Conservation (phyloP, 2,797 vertebrate genomes). For the Gephyroberyx darwinii region DNA sequence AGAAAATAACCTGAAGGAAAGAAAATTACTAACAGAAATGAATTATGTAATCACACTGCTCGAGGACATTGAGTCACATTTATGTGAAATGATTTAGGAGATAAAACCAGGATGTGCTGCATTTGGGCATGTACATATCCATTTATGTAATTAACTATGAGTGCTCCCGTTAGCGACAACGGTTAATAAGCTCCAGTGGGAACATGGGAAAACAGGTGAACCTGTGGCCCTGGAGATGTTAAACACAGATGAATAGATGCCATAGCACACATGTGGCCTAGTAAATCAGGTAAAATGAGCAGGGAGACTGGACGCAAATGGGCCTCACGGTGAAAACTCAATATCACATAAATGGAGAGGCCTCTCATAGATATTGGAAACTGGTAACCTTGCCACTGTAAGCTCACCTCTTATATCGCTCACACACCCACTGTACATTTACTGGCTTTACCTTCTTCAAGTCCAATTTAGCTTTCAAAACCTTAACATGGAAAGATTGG, state of each 20-base stretch:
- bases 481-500: constrained; percentile 48
- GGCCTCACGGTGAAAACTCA: constrained; percentile 71
- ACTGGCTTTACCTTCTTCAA: constrained; percentile 43
- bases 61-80: constrained; percentile 69
- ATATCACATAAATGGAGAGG: constrained; percentile 77
- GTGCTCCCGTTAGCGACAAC: constrained; percentile 73
- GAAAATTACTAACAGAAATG: constrained; percentile 26
- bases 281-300: constrained; percentile 80
- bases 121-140: constrained; percentile 74
- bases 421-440: constrained; percentile 49
- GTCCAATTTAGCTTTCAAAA: constrained; percentile 47
- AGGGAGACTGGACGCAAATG: constrained; percentile 70
- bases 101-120: constrained; percentile 75
- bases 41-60: constrained; percentile 56
- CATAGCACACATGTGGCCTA: constrained; percentile 63
- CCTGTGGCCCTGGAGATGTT: constrained; percentile 79
- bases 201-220: constrained; percentile 72
- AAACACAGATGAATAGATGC: constrained; percentile 82
- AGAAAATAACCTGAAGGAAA: constrained; percentile 54
- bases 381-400: constrained; percentile 70
- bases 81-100: constrained; percentile 76
- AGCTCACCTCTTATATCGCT: constrained; percentile 66
- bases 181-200: constrained; percentile 78
- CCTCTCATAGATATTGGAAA: constrained; percentile 80
- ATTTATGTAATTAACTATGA: constrained; percentile 81